phyloP scores from a whole-genome alignment of 2,113 vertebrate genomes.

The human (Homo sapiens) region DNA sequence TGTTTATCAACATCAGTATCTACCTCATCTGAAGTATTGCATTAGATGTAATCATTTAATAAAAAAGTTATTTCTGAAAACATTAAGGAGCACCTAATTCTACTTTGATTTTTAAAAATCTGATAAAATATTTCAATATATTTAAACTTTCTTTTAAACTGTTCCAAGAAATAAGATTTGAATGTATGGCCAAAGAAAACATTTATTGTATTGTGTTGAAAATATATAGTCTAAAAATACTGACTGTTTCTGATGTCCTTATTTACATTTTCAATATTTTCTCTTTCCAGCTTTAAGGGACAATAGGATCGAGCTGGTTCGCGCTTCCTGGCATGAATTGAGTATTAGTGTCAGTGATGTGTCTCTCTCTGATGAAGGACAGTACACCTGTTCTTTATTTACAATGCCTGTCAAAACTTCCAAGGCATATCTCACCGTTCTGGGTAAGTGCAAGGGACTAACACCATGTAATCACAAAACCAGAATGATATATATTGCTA shows the following conservation, averaged over 20 bases:
- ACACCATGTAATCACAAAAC: neutral
- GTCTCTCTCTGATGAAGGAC: slow-evolving; percentile 95
- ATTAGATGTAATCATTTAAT: slow-evolving; percentile 51
- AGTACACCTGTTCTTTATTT: slow-evolving; percentile 98
- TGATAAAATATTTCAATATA: slow-evolving; percentile 15
- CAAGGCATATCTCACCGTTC: slow-evolving; percentile 97
- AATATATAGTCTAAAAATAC: neutral
- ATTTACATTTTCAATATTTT: slow-evolving; percentile 32
- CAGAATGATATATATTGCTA: neutral
- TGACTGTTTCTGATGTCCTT: neutral
- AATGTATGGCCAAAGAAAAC: neutral
- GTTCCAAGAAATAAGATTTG: neutral
- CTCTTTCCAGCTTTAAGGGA: slow-evolving; percentile 92
- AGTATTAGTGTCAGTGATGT: slow-evolving; percentile 96
- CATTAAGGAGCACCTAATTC: neutral
- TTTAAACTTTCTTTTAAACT: neutral
- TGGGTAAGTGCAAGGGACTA: slow-evolving; percentile 87
- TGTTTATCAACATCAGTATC: neutral
- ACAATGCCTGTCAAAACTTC: slow-evolving; percentile 99
- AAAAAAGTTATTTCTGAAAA: slow-evolving; percentile 13
- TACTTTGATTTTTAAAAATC: neutral
- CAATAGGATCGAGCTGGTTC: slow-evolving; percentile 96
- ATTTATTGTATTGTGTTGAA: neutral
- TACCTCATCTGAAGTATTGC: neutral
- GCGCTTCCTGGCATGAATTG: slow-evolving; percentile 95